Evolutionary conservation across 1,140 invertebrate genomes (phyloP), one percentile per base, ranked within the genome.

Genomic region (Polypedilum pembai): DNA sequence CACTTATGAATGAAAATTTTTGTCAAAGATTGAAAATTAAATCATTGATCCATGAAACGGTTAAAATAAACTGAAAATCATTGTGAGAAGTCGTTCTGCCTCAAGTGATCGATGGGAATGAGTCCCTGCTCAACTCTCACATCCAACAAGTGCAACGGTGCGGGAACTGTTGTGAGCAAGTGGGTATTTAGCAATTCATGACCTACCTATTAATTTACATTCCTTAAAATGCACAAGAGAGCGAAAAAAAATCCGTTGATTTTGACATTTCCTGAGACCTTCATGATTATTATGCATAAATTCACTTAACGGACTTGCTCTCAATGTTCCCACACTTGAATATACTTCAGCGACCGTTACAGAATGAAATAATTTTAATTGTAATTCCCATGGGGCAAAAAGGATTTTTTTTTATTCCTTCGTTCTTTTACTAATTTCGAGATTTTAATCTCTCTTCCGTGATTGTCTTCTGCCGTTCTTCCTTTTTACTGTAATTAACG

Each of bases 171-270:
- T 56, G 12, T 56, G 3, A 12, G 45, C n/a, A 56, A 12, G n/a
- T 56, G 45, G 45, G 45, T 56, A 56, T 56, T 56, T 56, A 56
- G 45, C 45, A 56, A 56, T 56, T 56, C 45, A 56, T 56, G 45
- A 56, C 45, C 12, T 56, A 56, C 45, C 24, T n/a, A 56, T 56
- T 56, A 56, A 56, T 56, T 56, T 56, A 56, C 45, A 56, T 56
- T n/a, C 45, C n/a, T 15, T 56, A n/a, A 56, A 33, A 33, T 33
- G 45, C n/a, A 56, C 45, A 12, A n/a, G 45, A 56, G 12, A 56
- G n/a, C 45, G 24, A 33, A 33, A 33, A n/a, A 33, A 56, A 56
- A 56, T 56, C 45, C 45, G 45, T 56, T 56, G 12, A n/a, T 56
- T 56, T 56, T 56, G 45, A 56, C 45, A 56, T 56, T 56, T 56